These are phyloP conservation scores for Gryllus longicercus DNA, from an alignment of 2,888 invertebrate genomes.

Conservation along the genomic window DNA sequence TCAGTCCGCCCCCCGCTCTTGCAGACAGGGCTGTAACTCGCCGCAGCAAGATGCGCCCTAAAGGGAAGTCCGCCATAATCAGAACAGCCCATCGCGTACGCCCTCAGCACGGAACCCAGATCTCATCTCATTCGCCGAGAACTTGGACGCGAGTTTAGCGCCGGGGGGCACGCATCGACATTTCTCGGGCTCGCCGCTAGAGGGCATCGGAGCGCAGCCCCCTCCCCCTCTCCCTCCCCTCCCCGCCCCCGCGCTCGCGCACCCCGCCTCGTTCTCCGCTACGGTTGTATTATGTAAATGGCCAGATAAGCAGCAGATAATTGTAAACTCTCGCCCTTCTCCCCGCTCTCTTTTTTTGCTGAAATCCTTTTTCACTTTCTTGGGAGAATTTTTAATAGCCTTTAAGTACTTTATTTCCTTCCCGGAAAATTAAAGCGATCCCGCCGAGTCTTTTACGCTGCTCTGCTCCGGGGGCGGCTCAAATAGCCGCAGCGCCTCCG, in stretches of 20 bases:
- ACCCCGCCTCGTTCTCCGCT: neutral
- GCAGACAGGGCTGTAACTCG: no score
- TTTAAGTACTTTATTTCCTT: conserved; percentile 17
- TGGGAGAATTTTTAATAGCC: conserved; percentile 17
- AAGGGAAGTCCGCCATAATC: no score
- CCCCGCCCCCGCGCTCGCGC: neutral
- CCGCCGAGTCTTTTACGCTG: conserved; percentile 6
- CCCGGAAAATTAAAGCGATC: conserved; percentile 8
- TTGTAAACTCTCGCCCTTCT: neutral
- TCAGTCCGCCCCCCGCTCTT: no score
- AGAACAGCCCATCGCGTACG: no score
- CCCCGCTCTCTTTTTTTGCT: neutral
- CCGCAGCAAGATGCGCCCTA: no score
- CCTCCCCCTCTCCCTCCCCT: neutral
- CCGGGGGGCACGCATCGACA: neutral
- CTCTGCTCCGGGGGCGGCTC: neutral
- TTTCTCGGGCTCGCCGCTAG: neutral
- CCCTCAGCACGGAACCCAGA: no score
- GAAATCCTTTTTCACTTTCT: conserved; percentile 9
- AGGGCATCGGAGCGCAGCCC: neutral
- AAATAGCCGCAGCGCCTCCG: neutral
- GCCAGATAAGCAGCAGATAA: conserved; percentile 17
- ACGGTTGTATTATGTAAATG: conserved; percentile 17
- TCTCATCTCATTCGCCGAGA: no score
- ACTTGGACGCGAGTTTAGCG: neutral